A percentile compares a stretch with the other conserved stretches of the same genome.
phyloP scores from a whole-genome alignment of 2,797 vertebrate genomes.

The Cyclura pinguis region DNA sequence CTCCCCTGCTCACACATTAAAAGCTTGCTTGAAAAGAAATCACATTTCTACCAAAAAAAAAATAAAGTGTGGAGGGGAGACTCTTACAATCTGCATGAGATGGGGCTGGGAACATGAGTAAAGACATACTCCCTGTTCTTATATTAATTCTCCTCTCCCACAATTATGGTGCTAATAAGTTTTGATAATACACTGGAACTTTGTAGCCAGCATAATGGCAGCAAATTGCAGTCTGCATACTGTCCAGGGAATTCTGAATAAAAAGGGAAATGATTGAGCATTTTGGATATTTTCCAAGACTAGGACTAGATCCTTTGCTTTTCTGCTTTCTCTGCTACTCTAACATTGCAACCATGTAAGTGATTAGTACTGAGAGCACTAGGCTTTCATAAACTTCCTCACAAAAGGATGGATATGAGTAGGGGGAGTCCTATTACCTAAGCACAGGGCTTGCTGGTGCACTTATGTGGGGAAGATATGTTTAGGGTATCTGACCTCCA shows the following conservation, averaged over 20 bases:
- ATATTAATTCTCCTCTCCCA: not conserved
- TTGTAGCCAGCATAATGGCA: constrained; percentile 28
- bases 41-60: not conserved
- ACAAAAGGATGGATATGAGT: too few relatives aligned
- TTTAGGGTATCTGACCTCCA: not conserved
- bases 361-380: not conserved
- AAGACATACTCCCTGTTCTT: constrained; percentile 32
- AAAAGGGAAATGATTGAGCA: not conserved
- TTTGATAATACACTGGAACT: constrained; percentile 7
- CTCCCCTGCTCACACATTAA: too few relatives aligned
- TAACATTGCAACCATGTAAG: not conserved
- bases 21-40: too few relatives aligned
- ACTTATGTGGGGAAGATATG: not conserved
- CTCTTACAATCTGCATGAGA: constrained; percentile 34
- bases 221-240: constrained; percentile 4
- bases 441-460: not conserved
- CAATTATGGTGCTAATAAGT: not conserved
- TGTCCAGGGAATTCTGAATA: not conserved
- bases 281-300: not conserved
- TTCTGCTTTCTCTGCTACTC: not conserved
- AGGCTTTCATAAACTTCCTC: not conserved
- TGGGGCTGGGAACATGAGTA: not conserved
- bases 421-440: not conserved
- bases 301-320: not conserved
- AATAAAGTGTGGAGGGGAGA: not conserved